phyloP scores from a whole-genome alignment of 2,888 invertebrate genomes.

The Coleophora deauratella region DNA sequence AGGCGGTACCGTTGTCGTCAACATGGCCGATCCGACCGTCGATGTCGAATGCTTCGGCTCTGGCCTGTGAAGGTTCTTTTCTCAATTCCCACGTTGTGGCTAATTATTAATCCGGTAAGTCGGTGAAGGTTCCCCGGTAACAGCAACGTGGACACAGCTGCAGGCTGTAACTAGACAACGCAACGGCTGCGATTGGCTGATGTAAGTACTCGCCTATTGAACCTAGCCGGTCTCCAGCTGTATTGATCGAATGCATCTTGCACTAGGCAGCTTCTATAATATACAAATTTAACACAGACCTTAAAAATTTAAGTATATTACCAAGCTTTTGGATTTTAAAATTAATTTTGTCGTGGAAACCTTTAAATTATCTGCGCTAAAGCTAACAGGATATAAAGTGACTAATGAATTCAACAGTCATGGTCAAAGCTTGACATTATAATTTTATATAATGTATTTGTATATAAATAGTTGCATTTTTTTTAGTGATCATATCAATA shows the following conservation, averaged over 20 bases:
- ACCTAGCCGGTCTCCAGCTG: slow-evolving; percentile 47
- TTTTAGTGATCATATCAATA: no score
- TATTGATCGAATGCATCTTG: slow-evolving; percentile 64
- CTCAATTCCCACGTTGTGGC: slow-evolving; percentile 48
- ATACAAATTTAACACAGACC: neutral
- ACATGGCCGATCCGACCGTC: slow-evolving; percentile 56
- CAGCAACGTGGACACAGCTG: slow-evolving; percentile 29
- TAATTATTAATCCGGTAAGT: slow-evolving; percentile 62
- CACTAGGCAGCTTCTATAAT: slow-evolving; percentile 21
- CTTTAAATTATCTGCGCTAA: neutral
- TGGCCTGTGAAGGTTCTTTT: no score
- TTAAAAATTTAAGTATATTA: no score
- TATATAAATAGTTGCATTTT: no score
- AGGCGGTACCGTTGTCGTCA: neutral
- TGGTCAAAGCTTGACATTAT: slow-evolving; percentile 3
- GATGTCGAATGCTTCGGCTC: slow-evolving; percentile 17
- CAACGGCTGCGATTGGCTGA: slow-evolving; percentile 48
- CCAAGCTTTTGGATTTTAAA: no score
- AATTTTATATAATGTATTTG: no score
- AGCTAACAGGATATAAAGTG: neutral
- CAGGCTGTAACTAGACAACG: slow-evolving; percentile 45
- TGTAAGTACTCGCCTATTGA: slow-evolving; percentile 59
- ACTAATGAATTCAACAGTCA: slow-evolving; percentile 7
- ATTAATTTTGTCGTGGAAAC: neutral
- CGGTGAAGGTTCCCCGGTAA: slow-evolving; percentile 66